Evolutionary conservation across 2,888 invertebrate genomes (phyloP).

Genomic region (Drosophila lutescens): DNA sequence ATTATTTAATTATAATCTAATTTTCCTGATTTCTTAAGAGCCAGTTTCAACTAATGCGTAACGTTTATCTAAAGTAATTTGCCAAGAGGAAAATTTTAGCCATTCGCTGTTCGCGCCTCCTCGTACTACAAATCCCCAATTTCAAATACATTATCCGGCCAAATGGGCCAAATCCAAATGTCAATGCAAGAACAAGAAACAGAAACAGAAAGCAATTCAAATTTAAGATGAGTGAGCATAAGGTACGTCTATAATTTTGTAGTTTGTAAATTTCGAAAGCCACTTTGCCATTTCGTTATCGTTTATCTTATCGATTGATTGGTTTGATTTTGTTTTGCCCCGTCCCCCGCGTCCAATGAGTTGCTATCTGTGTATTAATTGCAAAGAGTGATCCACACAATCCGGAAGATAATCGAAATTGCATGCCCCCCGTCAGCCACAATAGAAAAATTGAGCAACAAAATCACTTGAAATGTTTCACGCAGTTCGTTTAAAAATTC

Average conservation of each 20-base stretch:
- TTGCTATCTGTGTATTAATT: slow-evolving; percentile 26
- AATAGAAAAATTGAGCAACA: neutral
- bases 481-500: slow-evolving; percentile 2
- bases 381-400: slow-evolving; percentile 17
- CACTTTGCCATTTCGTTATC: slow-evolving; percentile 44
- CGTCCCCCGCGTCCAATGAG: slow-evolving; percentile 18
- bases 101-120: slow-evolving; percentile 56
- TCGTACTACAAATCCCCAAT: slow-evolving; percentile 45
- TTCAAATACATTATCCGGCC: slow-evolving; percentile 18
- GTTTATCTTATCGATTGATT: slow-evolving; percentile 45
- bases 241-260: slow-evolving; percentile 82
- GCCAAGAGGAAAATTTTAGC: slow-evolving; percentile 54
- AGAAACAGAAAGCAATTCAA: slow-evolving; percentile 76
- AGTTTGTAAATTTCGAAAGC: slow-evolving; percentile 50
- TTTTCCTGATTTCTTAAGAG: slow-evolving; percentile 29
- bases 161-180: slow-evolving; percentile 25
- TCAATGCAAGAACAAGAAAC: slow-evolving; percentile 69
- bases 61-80: slow-evolving; percentile 54
- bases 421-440: slow-evolving; percentile 18
- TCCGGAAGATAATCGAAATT: slow-evolving; percentile 26
- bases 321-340: slow-evolving; percentile 38
- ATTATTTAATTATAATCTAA: slow-evolving; percentile 19
- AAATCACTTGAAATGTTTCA: slow-evolving; percentile 17
- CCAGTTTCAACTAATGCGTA: slow-evolving; percentile 35
- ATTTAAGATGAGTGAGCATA: slow-evolving; percentile 84